These are phyloP conservation scores for Agrotis ipsilon DNA, from an alignment of 2,888 invertebrate species.

Conservation along the genomic window DNA sequence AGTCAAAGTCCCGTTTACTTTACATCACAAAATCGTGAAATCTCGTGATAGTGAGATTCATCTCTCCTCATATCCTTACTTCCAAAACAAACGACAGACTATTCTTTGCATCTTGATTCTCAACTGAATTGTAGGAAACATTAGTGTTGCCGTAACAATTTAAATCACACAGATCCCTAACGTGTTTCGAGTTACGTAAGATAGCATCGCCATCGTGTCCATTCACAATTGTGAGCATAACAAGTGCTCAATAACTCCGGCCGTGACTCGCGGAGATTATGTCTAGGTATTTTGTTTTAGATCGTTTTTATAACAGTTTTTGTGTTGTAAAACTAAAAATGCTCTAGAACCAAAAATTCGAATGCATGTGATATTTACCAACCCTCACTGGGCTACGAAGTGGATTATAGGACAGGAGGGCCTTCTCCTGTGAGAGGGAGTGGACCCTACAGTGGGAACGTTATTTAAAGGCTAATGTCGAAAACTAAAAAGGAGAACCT, in stretches of 20 bases:
- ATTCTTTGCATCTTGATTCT: conserved; percentile 1
- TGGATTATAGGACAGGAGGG: too few relatives aligned
- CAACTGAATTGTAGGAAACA: conserved; percentile 43
- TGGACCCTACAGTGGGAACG: too few relatives aligned
- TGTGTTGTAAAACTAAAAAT: conserved; percentile 2
- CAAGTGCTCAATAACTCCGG: conserved; percentile 66
- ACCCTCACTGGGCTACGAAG: too few relatives aligned
- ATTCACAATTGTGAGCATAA: conserved; percentile 67
- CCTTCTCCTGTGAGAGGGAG: too few relatives aligned
- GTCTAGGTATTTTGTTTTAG: conserved; percentile 51
- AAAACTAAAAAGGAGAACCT: too few relatives aligned
- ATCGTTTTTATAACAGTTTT: conserved; percentile 26
- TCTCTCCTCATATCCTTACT: too few relatives aligned
- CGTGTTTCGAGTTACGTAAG: conserved; percentile 56
- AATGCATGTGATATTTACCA: too few relatives aligned
- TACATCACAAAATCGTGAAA: too few relatives aligned
- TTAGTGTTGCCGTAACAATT: conserved; percentile 27
- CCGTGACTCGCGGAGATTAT: conserved; percentile 64
- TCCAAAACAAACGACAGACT: neutral
- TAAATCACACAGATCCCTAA: conserved; percentile 49
- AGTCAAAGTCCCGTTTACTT: too few relatives aligned
- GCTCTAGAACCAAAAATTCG: too few relatives aligned
- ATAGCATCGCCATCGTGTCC: conserved; percentile 52
- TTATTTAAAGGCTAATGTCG: too few relatives aligned
- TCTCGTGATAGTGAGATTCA: too few relatives aligned